Evolutionary conservation across 1,140 invertebrate species (phyloP), one percentile per base, ranked within the genome.

Genomic region (Orussus abietinus): DNA sequence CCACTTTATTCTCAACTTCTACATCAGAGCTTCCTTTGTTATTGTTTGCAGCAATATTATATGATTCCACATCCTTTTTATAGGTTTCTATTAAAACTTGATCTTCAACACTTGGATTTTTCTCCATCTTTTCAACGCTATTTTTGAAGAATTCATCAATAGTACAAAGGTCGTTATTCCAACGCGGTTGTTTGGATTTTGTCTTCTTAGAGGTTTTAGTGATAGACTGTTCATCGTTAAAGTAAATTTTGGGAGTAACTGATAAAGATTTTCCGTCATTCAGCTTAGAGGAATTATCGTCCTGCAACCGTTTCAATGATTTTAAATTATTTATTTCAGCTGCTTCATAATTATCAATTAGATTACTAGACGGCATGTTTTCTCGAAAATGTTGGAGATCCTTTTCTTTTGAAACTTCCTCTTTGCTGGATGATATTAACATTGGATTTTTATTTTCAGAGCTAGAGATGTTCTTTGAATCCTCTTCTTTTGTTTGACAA

Each of bases 1-100:
- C 12, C 18, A 26, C 13, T 47, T 33, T 34, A 33, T 49, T 41
- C 39, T 41, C 41, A 39, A 29, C 35, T 39, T 45, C 10, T 52
- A 38, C 15, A 65, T 51, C 60, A 19, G 42, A 41, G 53, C 29
- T 62, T 32, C 25, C 20, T 29, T 31, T 17, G 5, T 39, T 34
- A 9, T 28, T 41, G 6, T 28, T 29, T 22, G 10, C 20, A 11
- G 6, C 6, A 11, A 25, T 6, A 11, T 38, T 11, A 5, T 6
- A 32, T 14, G 7, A 14, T 28, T 44, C 37, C 12, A 38, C 17
- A 14, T 39, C 13, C 3, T 12, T 25, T 21, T 42, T 36, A 13
- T 51, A 42, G 1, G 42, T 22, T 2, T 51, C 38, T 14, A 25
- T 40, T 35, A 55, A 32, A 17, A 35, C 17, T 3, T 43, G 31